Evolutionary conservation across 2,888 invertebrate species (phyloP).

Genomic region (Aphrophora alni): DNA sequence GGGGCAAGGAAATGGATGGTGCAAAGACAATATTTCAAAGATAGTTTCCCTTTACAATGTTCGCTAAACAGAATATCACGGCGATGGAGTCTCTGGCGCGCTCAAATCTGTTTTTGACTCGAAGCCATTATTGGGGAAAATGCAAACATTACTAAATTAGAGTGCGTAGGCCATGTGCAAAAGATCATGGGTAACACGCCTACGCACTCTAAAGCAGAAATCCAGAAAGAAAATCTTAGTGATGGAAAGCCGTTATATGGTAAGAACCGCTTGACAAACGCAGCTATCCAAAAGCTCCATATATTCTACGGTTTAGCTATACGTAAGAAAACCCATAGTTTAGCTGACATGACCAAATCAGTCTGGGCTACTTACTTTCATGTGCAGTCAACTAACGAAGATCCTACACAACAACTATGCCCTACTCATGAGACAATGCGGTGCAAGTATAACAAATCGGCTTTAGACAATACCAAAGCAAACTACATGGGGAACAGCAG

Average conservation of each 20-base stretch:
- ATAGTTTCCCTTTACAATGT: constrained; percentile 19
- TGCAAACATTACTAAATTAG: constrained; percentile 16
- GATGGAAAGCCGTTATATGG: constrained; percentile 33
- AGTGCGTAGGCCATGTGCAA: constrained; percentile 30
- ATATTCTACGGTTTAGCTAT: constrained; percentile 43
- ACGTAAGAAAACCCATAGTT: constrained; percentile 23
- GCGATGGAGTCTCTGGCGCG: constrained; percentile 37
- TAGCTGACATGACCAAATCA: constrained; percentile 38
- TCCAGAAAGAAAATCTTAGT: constrained; percentile 16
- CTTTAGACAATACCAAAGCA: constrained; percentile 9
- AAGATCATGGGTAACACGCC: constrained; percentile 24
- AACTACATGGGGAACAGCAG: constrained; percentile 20
- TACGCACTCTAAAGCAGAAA: constrained; percentile 9
- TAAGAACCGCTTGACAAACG: constrained; percentile 25
- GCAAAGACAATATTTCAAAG: too few species aligned
- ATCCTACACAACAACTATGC: constrained; percentile 38
- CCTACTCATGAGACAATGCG: too few species aligned
- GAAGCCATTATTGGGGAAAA: constrained; percentile 22
- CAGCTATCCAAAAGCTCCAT: constrained; percentile 18
- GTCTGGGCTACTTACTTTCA: constrained; percentile 44
- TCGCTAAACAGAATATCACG: constrained; percentile 35
- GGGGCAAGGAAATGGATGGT: constrained; percentile 33
- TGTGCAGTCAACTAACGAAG: constrained; percentile 39
- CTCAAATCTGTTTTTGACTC: constrained; percentile 21
- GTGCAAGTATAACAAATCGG: too few species aligned